Evolutionary conservation across 2,797 vertebrate species (phyloP), one percentile per base, ranked within the genome.

Genomic region (Chrysocyon brachyurus): DNA sequence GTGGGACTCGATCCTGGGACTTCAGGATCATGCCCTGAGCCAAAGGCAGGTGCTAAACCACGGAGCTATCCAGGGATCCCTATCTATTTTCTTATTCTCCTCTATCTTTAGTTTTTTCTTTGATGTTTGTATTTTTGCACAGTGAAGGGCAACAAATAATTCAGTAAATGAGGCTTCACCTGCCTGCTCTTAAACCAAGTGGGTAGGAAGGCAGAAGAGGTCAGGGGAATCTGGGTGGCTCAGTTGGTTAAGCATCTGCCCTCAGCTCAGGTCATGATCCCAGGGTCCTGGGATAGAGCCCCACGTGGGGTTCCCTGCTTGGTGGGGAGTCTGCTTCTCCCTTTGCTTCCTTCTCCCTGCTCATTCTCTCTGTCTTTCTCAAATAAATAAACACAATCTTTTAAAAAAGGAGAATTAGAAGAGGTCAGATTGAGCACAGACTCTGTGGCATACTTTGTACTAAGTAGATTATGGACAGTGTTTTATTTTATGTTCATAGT

Each of bases 61-160:
- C 0, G 40, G 40, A 40, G 40, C 40, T 40, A 63, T 26, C 11
- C 61, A 63, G 61, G 61, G 3, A 2, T 26, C 61, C 61, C 26
- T 85, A 2, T 40, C 82, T 92, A 33, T 83, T 66, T 92, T 87
- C 64, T 90, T 83, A 82, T 77, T 92, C 26, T 84, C 8, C 21
- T 89, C 31, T 93, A 4, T 54, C n/a, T 59, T 66, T 93, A 52
- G 3, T 87, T 92, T 52, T 72, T 90, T 19, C 22, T 64, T 87
- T 78, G 26, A 90, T 91, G 12, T 79, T 84, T 77, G 31, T 87
- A 12, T 95, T 10, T 94, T 86, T 86, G 46, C 14, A 64, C 12
- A 93, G 24, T 28, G 40, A 86, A 91, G 26, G 56, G 0, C 8
- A 59, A 75, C 54, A 59, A 15, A 54, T 7, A 36, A n/a, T 73